Evolutionary conservation across 1,140 invertebrate species (phyloP).

Genomic region (Palaemon carinicauda): DNA sequence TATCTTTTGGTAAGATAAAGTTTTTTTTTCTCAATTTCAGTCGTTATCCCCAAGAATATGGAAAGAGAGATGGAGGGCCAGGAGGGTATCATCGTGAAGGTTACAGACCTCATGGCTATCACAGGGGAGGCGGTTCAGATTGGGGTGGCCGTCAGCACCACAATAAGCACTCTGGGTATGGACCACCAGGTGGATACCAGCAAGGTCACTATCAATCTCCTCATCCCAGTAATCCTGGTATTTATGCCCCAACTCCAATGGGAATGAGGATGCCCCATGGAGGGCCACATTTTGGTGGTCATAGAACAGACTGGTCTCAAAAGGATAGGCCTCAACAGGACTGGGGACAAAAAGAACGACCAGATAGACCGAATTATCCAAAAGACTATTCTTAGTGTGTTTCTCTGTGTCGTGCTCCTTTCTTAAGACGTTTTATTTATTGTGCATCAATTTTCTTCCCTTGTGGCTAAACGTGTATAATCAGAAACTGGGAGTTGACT

Average conservation of each 20-base stretch:
- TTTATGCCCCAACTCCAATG: constrained; percentile 24
- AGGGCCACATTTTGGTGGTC: constrained; percentile 20
- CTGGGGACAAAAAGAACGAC: constrained; percentile 27
- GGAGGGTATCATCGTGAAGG: constrained; percentile 41
- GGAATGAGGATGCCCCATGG: constrained; percentile 22
- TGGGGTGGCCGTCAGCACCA: constrained; percentile 37
- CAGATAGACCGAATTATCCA: constrained; percentile 25
- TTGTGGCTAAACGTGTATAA: too few relatives aligned
- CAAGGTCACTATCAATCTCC: constrained; percentile 13
- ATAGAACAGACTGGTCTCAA: constrained; percentile 32
- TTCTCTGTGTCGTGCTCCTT: too few relatives aligned
- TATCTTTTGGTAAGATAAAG: too few relatives aligned
- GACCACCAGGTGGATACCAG: constrained; percentile 20
- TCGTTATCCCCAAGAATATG: constrained; percentile 48
- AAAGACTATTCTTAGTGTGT: constrained; percentile 18
- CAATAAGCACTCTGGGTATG: constrained; percentile 37
- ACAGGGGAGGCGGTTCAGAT: constrained; percentile 31
- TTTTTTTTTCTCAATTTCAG: background rate
- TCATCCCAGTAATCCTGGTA: constrained; percentile 7
- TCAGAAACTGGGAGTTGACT: too few relatives aligned
- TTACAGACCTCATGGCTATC: constrained; percentile 49
- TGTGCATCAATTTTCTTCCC: too few relatives aligned
- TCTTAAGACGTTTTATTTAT: too few relatives aligned
- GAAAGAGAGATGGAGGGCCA: constrained; percentile 34
- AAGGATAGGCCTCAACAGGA: constrained; percentile 46